Conservation (phyloP, 2,797 vertebrate genomes). For the Molothrus aeneus region DNA sequence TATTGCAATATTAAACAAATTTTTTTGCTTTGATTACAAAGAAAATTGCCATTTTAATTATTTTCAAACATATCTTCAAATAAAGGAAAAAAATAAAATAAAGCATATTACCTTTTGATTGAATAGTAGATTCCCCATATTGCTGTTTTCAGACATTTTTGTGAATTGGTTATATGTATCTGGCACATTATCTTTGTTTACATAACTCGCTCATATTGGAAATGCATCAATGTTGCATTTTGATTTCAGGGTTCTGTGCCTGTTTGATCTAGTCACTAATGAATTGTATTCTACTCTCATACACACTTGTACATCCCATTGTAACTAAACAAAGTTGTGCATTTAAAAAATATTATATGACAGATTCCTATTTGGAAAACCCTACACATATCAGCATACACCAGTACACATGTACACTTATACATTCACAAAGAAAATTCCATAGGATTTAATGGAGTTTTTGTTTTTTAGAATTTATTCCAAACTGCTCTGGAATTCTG, state of each 20-base stretch:
- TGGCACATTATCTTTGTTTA: not conserved
- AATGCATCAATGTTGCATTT: not conserved
- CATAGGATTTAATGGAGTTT: not conserved
- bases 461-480: not conserved
- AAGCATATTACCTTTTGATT: not conserved
- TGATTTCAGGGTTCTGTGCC: not conserved
- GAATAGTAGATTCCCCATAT: not conserved
- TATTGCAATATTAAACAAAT: not conserved
- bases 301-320: not conserved
- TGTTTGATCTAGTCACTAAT: not conserved
- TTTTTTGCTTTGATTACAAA: not conserved
- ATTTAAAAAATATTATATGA: not conserved
- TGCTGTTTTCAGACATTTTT: not conserved
- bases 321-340: not conserved
- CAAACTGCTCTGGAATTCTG: not conserved
- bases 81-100: not conserved
- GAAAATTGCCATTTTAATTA: not conserved
- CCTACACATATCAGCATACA: not conserved
- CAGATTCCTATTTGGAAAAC: not conserved
- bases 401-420: not conserved
- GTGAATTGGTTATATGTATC: not conserved
- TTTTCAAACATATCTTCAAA: not conserved
- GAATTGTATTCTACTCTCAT: not conserved
- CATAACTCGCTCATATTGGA: not conserved
- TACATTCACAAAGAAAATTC: not conserved